phyloP scores from a whole-genome alignment of 2,797 vertebrate species.

The Ctenochaetus hawaiiensis region DNA sequence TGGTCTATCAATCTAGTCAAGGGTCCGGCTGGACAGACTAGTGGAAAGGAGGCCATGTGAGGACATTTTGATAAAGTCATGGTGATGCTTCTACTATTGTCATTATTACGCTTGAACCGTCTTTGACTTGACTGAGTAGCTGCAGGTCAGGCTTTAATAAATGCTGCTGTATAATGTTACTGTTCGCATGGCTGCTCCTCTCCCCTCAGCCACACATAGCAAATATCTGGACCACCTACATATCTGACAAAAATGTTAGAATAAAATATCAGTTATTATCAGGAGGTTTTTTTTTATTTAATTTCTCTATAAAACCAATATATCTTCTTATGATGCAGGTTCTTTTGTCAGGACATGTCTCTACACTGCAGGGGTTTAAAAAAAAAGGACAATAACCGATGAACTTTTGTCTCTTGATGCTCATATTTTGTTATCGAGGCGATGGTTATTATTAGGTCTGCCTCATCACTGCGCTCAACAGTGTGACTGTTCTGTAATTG shows the following conservation, averaged over 20 bases:
- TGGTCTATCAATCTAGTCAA: slow-evolving; percentile 43
- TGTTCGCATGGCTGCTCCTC: slow-evolving; percentile 42
- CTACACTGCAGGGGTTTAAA: slow-evolving; percentile 5
- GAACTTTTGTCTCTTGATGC: slow-evolving; percentile 11
- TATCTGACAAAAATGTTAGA: slow-evolving; percentile 20
- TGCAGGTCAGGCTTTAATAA: slow-evolving; percentile 74
- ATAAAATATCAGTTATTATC: slow-evolving; percentile 17
- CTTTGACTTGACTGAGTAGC: slow-evolving; percentile 61
- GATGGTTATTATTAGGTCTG: slow-evolving; percentile 54
- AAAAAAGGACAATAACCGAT: slow-evolving; percentile 1
- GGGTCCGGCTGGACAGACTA: background rate
- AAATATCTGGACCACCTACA: slow-evolving; percentile 25
- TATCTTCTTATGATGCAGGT: background rate
- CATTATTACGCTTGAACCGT: slow-evolving; percentile 60
- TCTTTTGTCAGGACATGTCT: slow-evolving; percentile 15
- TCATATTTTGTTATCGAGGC: slow-evolving; percentile 44
- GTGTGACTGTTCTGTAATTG: slow-evolving; percentile 57
- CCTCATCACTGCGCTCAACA: slow-evolving; percentile 42
- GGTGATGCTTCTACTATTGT: slow-evolving; percentile 43
- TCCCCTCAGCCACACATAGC: slow-evolving; percentile 28
- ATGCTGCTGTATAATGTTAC: slow-evolving; percentile 56
- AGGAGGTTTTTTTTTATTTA: background rate
- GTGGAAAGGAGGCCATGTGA: slow-evolving; percentile 33
- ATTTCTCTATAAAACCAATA: slow-evolving; percentile 5
- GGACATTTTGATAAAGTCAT: slow-evolving; percentile 49